Evolutionary conservation across 2,888 invertebrate genomes (phyloP), one percentile per base, ranked within the genome.

Genomic region (Lithosia quadra): DNA sequence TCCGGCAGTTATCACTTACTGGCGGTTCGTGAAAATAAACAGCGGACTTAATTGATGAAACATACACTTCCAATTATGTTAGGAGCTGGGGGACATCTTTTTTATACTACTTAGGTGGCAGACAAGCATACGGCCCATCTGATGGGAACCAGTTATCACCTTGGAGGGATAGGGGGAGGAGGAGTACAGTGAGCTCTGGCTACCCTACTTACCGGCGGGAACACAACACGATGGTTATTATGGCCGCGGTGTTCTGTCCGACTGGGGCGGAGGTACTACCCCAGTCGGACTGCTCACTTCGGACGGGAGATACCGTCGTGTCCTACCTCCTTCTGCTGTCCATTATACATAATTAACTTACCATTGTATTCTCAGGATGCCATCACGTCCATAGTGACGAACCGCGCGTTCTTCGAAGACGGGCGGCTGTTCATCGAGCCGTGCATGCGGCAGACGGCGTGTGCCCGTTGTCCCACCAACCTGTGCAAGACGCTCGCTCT

Each of bases 401-500:
- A 95, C 84, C 86, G 89, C 0, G 93, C 93, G 0, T 94, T 91
- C 84, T 95, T 90, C 89, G 76, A 88, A 56, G 69, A 82, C 67
- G 91, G 90, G 18, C 90, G 93, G 0, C 77, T 95, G 8, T 90
- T 74, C 84, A 93, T 94, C 22, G 92, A 94, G 86, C 95, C 94
- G 0, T 91, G 88, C 74, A 94, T 94, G 94, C 78, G 84, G 0
- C 94, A 94, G 85, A 75, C 80, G 0, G 82, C 78, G 0, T 94
- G 94, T 71, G 0, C 80, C 0, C 83, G 88, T 8, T 95, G 94
- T 21, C 94, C 94, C 0, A 67, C 68, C 67, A 95, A 95, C 86
- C 71, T 95, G 77, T 95, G 94, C 91, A 95, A 95, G 89, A 87
- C 89, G 0, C 73, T 88, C 0, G 94, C 94, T 49, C 86, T 94